A percentile compares a stretch with the other conserved stretches of the same genome.
Evolutionary conservation across 1,140 invertebrate species (phyloP).

Genomic region (Scaptomyza graminum): DNA sequence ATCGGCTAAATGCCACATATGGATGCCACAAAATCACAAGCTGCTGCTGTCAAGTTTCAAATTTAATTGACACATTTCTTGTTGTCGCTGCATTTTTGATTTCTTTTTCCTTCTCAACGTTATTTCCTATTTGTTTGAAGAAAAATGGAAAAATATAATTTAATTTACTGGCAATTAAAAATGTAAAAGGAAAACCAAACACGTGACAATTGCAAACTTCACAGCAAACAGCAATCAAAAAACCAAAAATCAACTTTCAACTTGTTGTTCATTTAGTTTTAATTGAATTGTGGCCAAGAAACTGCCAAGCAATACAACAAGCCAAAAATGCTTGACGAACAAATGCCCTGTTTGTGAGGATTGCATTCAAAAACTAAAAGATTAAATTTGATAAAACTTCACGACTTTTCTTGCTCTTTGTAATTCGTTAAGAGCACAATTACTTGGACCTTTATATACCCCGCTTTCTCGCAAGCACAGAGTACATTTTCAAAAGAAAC

Average conservation of each 20-base stretch:
- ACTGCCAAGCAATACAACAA: constrained; percentile 17
- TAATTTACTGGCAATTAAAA: constrained; percentile 47
- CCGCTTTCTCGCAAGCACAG: no score
- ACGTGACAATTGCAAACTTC: constrained; percentile 64
- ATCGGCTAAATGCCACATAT: constrained; percentile 9
- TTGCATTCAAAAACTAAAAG: no score
- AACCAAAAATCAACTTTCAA: constrained; percentile 52
- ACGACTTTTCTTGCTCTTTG: no score
- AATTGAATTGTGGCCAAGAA: constrained; percentile 42
- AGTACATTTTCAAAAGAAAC: neutral
- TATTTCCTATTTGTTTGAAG: constrained; percentile 18
- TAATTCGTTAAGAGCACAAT: no score
- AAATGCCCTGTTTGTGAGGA: neutral
- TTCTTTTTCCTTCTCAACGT: neutral
- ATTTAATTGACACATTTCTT: constrained; percentile 80
- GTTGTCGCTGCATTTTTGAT: constrained; percentile 23
- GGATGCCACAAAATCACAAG: constrained; percentile 49
- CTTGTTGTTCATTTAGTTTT: constrained; percentile 54
- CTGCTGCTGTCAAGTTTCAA: constrained; percentile 68
- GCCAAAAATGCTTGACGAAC: neutral
- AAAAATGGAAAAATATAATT: constrained; percentile 16
- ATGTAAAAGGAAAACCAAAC: constrained; percentile 13
- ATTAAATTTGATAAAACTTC: no score
- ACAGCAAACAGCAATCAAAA: constrained; percentile 49
- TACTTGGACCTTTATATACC: no score